A percentile compares a stretch with the other conserved stretches of the same genome.
Conservation (phyloP, 2,888 invertebrate genomes). For the Epiblema foenella region DNA sequence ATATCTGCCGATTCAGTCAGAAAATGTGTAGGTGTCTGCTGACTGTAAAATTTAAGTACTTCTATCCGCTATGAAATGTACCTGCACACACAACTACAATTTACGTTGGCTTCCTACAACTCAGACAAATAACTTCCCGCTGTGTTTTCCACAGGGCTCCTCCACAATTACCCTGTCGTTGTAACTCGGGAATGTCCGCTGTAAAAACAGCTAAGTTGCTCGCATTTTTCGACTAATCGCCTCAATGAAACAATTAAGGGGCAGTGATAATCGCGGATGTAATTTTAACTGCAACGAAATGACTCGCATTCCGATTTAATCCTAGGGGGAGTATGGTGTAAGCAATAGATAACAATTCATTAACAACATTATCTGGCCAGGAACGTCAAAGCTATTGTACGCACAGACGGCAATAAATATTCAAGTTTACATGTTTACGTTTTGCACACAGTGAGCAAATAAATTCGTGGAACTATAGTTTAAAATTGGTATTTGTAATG, state of each 20-base stretch:
- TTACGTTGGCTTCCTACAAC: not conserved
- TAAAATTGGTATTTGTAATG: no score
- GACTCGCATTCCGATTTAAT: constrained; percentile 40
- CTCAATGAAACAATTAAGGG: constrained; percentile 50
- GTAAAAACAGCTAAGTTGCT: constrained; percentile 52
- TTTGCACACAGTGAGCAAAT: no score
- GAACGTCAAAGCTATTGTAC: no score
- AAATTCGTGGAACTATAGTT: no score
- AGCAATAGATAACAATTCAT: constrained; percentile 9
- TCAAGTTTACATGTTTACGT: no score
- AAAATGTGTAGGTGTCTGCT: no score
- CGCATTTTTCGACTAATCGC: constrained; percentile 74
- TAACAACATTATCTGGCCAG: no score
- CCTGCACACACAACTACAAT: not conserved
- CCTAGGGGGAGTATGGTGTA: constrained; percentile 9
- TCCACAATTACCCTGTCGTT: constrained; percentile 32
- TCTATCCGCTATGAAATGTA: not conserved
- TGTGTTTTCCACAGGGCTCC: constrained; percentile 16
- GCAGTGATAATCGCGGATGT: constrained; percentile 46
- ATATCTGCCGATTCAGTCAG: no score
- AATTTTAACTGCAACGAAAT: constrained; percentile 43
- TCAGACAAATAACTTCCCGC: constrained; percentile 5
- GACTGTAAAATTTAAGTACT: not conserved
- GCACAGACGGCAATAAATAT: no score
- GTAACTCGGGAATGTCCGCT: constrained; percentile 3